phyloP scores from a whole-genome alignment of 2,888 invertebrate species.

The Chaitophorus viminalis region DNA sequence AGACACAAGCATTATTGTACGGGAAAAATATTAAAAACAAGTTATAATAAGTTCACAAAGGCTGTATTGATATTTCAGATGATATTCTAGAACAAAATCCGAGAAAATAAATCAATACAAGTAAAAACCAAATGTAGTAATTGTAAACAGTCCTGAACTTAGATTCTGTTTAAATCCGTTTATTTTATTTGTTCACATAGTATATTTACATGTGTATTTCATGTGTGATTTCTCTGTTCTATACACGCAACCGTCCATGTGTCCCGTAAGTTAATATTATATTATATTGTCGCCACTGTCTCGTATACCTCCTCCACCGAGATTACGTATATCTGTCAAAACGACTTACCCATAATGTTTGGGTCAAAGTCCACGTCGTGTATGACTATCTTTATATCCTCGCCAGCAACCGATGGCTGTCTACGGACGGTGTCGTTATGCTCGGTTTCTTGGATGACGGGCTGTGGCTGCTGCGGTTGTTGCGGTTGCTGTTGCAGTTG shows the following conservation, averaged over 20 bases:
- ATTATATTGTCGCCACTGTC: too few species aligned
- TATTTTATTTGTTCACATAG: too few species aligned
- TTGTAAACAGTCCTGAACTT: too few species aligned
- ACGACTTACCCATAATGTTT: slow-evolving; percentile 61
- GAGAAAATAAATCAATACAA: too few species aligned
- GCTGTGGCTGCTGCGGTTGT: slow-evolving; percentile 64
- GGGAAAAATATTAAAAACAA: neutral
- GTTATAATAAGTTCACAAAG: neutral
- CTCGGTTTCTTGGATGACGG: slow-evolving; percentile 66
- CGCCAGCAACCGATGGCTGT: slow-evolving; percentile 89
- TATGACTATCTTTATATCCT: slow-evolving; percentile 91
- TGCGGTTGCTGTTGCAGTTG: slow-evolving; percentile 53
- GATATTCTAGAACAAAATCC: neutral
- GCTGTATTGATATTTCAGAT: neutral
- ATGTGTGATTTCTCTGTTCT: too few species aligned
- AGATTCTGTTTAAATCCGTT: too few species aligned
- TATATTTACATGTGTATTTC: too few species aligned
- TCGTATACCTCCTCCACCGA: too few species aligned
- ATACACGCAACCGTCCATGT: too few species aligned
- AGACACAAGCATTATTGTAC: neutral
- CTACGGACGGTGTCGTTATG: slow-evolving; percentile 70
- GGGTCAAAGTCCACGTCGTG: slow-evolving; percentile 86
- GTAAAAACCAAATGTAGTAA: too few species aligned
- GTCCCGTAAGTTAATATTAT: too few species aligned
- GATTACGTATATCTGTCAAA: neutral